Percentiles rank a stretch among this genome's conserved stretches.
phyloP scores from a whole-genome alignment of 2,888 invertebrate genomes.

The Horisme vitalbata region DNA sequence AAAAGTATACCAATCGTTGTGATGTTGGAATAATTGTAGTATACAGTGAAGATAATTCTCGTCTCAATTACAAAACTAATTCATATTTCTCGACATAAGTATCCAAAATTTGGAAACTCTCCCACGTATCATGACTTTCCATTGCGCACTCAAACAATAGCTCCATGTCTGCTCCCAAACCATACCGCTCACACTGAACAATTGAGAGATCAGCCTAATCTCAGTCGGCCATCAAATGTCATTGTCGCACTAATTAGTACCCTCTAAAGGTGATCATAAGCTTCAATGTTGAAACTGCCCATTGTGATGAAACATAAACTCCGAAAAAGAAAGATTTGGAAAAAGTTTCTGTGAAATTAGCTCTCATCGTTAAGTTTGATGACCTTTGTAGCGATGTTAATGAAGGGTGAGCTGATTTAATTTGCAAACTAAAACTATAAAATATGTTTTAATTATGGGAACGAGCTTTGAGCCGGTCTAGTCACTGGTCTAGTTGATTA shows the following conservation, averaged over 20 bases:
- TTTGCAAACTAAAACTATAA: slow-evolving; percentile 8
- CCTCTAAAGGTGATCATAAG: slow-evolving; percentile 24
- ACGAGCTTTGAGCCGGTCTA: too few relatives aligned
- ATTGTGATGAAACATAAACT: slow-evolving; percentile 12
- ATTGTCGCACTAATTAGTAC: slow-evolving; percentile 61
- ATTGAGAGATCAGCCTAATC: slow-evolving; percentile 69
- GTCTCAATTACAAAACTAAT: slow-evolving; percentile 5
- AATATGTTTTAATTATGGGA: too few relatives aligned
- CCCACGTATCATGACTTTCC: slow-evolving; percentile 51
- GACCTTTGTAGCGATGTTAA: slow-evolving; percentile 2
- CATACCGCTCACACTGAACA: slow-evolving; percentile 60
- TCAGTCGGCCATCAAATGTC: slow-evolving; percentile 66
- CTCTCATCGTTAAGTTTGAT: slow-evolving; percentile 5
- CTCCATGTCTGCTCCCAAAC: slow-evolving; percentile 41
- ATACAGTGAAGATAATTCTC: slow-evolving; percentile 10
- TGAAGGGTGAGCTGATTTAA: background rate
- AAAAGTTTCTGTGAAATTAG: slow-evolving; percentile 10
- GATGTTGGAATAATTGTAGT: background rate
- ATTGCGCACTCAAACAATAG: slow-evolving; percentile 49
- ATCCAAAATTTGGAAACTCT: slow-evolving; percentile 29
- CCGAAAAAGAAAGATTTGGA: slow-evolving; percentile 1
- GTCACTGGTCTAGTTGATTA: too few relatives aligned
- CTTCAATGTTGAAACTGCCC: slow-evolving; percentile 16
- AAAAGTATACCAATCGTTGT: background rate
- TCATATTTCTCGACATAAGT: slow-evolving; percentile 12